These are phyloP conservation scores for Marisa cornuarietis DNA, from an alignment of 1,140 invertebrate species.

Conservation along the genomic window DNA sequence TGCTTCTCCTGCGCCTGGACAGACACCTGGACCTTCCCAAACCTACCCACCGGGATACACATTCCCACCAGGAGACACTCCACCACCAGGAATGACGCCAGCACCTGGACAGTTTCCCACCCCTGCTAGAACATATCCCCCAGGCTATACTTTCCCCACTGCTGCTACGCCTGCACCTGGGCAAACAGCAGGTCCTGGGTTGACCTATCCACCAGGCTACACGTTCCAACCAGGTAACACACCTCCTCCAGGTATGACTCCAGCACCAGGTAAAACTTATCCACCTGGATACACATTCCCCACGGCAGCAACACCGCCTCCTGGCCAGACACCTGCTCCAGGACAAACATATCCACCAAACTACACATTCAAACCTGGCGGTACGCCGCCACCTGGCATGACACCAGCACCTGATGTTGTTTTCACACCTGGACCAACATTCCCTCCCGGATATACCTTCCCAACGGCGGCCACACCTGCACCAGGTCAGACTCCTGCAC, in stretches of 20 bases:
- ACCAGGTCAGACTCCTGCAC: constrained; percentile 37
- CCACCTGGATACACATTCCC: constrained; percentile 36
- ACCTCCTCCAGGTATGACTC: constrained; percentile 42
- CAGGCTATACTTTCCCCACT: neutral
- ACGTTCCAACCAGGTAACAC: constrained; percentile 38
- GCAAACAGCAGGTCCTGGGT: constrained; percentile 2
- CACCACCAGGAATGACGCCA: constrained; percentile 35
- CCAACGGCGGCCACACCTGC: neutral
- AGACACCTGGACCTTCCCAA: constrained; percentile 38
- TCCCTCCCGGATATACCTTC: constrained; percentile 32
- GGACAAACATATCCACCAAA: constrained; percentile 23
- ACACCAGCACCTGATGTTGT: constrained; percentile 37
- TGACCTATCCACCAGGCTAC: constrained; percentile 29
- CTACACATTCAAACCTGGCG: constrained; percentile 26
- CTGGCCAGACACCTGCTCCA: constrained; percentile 29
- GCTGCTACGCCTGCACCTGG: constrained; percentile 3
- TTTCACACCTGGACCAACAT: constrained; percentile 40
- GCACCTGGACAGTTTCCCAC: constrained; percentile 24
- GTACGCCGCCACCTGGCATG: constrained; percentile 27
- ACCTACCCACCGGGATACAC: constrained; percentile 31
- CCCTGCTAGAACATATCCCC: constrained; percentile 29
- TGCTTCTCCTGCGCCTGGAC: constrained; percentile 43
- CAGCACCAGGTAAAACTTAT: constrained; percentile 33
- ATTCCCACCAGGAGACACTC: constrained; percentile 36
- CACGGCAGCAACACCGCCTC: constrained; percentile 23